These are phyloP conservation scores for Stenodema calcarata DNA, from an alignment of 2,888 invertebrate genomes.

Conservation along the genomic window DNA sequence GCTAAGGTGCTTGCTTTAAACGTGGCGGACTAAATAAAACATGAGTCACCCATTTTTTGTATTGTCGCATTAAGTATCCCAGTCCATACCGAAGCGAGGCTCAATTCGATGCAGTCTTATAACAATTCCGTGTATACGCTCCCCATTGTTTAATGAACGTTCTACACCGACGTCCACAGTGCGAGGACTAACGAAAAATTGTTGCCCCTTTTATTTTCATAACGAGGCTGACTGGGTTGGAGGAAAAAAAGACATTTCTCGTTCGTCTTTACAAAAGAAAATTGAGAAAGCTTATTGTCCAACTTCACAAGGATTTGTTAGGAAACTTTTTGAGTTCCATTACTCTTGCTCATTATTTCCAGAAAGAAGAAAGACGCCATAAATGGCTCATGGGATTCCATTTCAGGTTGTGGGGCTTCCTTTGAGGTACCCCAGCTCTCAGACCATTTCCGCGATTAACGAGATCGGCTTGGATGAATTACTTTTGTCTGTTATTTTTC, in stretches of 20 bases:
- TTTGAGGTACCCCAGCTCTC: neutral
- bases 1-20: too few species aligned
- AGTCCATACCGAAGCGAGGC: neutral
- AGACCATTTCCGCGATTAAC: neutral
- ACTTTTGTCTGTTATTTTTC: neutral
- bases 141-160: neutral
- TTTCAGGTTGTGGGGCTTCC: neutral
- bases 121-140: neutral
- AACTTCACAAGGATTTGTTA: constrained; percentile 19
- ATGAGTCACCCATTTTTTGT: too few species aligned
- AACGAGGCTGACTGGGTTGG: neutral
- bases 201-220: neutral
- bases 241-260: neutral
- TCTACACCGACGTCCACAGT: neutral
- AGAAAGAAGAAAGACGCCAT: neutral
- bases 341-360: constrained; percentile 14
- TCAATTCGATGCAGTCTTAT: neutral
- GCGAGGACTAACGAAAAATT: neutral
- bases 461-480: neutral
- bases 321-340: constrained; percentile 12
- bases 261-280: neutral
- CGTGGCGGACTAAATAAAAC: too few species aligned
- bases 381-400: constrained; percentile 6
- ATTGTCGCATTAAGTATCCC: neutral
- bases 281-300: constrained; percentile 21